Evolutionary conservation across 1,140 invertebrate species (phyloP), one percentile per base, ranked within the genome.

Genomic region (Bombus waltoni): DNA sequence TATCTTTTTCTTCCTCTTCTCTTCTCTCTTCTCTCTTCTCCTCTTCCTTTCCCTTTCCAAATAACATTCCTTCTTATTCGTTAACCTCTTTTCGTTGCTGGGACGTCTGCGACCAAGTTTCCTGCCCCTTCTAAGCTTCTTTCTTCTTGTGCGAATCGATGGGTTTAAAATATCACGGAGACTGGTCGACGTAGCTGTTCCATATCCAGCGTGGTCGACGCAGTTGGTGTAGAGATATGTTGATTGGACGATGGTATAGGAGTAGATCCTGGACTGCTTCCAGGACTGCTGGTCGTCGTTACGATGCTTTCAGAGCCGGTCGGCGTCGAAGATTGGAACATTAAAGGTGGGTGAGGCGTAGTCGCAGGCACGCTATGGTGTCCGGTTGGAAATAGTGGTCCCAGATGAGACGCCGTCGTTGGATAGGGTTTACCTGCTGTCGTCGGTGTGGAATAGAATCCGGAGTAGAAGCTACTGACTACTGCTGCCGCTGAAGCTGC

Each of bases 401-500:
- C 95, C 85, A 95, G 94, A 32, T 94, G 81, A 13, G 90, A 87
- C 18, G 91, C 84, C 77, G 93, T 92, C 35, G 91, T 90, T 62
- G 94, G 94, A 91, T 87, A 90, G 38, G 66, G 81, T 44, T 90
- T 92, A 65, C 75, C 38, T 80, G 83, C 5, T 40, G 65, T 70
- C 22, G 62, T 72, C 13, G 74, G 59, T 62, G 72, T 42, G n/a
- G 90, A 28, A 47, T 93, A 94, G 78, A 93, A 95, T 65, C 96
- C 96, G 9, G 96, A 96, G 90, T 97, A 97, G 89, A 97, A 96
- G 82, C 96, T 96, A 86, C 96, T 96, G 82, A 97, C 95, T 22
- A 96, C 95, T 3, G 97, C 94, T 59, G 96, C 95, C 0, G 90
- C 92, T 1, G 90, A 89, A 1, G 92, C 83, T 0, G 90, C 89